These are phyloP conservation scores for Gastrophryne carolinensis DNA, from an alignment of 2,797 vertebrate genomes.

Conservation along the genomic window DNA sequence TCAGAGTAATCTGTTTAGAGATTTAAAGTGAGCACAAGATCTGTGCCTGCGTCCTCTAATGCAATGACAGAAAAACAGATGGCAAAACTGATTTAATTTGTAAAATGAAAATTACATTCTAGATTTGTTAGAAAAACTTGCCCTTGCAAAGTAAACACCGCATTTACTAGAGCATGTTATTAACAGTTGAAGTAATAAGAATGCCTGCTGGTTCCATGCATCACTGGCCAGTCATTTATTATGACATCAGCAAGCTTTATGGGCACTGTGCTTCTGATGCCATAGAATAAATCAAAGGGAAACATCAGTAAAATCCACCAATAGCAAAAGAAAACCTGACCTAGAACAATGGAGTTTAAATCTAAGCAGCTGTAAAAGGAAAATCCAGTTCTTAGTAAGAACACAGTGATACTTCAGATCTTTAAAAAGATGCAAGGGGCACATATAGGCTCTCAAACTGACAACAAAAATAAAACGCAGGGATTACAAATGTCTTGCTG, in stretches of 20 bases:
- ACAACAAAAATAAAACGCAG: too few relatives aligned
- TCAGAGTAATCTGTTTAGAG: conserved; percentile 30
- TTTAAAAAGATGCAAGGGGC: too few relatives aligned
- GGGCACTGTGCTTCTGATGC: too few relatives aligned
- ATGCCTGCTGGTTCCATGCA: neutral
- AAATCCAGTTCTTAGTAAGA: too few relatives aligned
- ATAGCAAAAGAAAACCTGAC: too few relatives aligned
- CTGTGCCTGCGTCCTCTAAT: conserved; percentile 53
- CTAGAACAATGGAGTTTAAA: too few relatives aligned
- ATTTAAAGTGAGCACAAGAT: conserved; percentile 1
- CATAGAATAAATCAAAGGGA: too few relatives aligned
- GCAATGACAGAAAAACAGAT: conserved; percentile 56
- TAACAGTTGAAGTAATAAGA: conserved; percentile 15
- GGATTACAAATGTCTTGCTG: too few relatives aligned
- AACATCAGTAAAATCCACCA: too few relatives aligned
- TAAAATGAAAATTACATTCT: conserved; percentile 55
- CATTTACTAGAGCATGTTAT: conserved; percentile 54
- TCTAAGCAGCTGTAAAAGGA: too few relatives aligned
- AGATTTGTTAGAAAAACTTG: conserved; percentile 44
- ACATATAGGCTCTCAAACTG: too few relatives aligned
- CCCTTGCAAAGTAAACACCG: conserved; percentile 35
- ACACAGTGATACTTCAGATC: too few relatives aligned
- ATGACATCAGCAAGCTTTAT: neutral
- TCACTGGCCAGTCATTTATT: neutral
- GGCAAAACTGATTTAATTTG: conserved; percentile 56